These are phyloP conservation scores for Nephotettix cincticeps DNA, from an alignment of 1,140 invertebrate species.

Conservation along the genomic window DNA sequence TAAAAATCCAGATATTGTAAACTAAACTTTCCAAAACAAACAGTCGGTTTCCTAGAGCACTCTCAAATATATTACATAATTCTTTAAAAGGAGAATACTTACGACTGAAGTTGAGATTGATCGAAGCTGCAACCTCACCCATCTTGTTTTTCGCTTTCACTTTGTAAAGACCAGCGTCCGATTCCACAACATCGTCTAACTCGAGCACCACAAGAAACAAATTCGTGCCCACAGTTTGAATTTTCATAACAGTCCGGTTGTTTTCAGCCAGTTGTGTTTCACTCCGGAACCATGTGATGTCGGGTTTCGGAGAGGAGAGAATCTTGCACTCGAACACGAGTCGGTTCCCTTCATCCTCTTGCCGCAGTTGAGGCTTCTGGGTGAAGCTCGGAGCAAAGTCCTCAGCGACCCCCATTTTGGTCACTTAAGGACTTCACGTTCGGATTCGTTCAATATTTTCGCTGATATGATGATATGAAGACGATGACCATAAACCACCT, in stretches of 20 bases:
- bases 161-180: constrained; percentile 95
- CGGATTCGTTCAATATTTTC: constrained; percentile 25
- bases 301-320: constrained; percentile 82
- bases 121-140: constrained; percentile 96
- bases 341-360: constrained; percentile 94
- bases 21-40: no score
- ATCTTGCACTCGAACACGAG: constrained; percentile 94
- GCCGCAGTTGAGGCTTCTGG: constrained; percentile 92
- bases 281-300: constrained; percentile 89
- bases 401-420: constrained; percentile 75
- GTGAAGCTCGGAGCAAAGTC: constrained; percentile 97
- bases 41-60: no score
- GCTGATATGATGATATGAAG: not conserved
- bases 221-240: constrained; percentile 79
- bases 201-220: constrained; percentile 90
- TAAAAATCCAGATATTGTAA: no score
- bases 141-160: constrained; percentile 97
- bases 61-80: no score
- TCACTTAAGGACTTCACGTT: constrained; percentile 3
- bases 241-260: constrained; percentile 79
- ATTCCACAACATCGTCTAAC: constrained; percentile 93
- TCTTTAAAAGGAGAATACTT: constrained; percentile 63
- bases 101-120: constrained; percentile 99
- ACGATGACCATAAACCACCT: constrained; percentile 12
- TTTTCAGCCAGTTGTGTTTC: constrained; percentile 81